Evolutionary conservation across 2,797 vertebrate genomes (phyloP).

Genomic region (Sebastolobus altivelis): DNA sequence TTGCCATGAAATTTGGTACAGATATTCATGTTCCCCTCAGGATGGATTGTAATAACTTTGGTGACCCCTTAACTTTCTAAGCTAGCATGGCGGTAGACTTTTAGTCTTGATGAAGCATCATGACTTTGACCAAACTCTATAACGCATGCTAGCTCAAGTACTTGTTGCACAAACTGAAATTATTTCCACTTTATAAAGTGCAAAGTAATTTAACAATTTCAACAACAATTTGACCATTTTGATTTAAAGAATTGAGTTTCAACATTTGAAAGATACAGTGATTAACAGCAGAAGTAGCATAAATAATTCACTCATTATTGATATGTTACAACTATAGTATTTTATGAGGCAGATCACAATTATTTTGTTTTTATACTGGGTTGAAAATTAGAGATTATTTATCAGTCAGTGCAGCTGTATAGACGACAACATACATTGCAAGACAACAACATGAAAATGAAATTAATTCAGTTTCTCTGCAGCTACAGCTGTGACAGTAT

Average conservation of each 20-base stretch:
- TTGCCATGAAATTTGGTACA: background rate
- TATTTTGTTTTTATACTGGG: slow-evolving; percentile 2
- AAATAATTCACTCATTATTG: background rate
- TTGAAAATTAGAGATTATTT: slow-evolving; percentile 40
- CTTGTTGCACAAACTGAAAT: background rate
- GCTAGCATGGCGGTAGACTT: background rate
- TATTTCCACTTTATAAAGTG: background rate
- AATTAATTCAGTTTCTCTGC: slow-evolving; percentile 44
- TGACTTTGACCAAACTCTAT: background rate
- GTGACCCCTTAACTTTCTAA: background rate
- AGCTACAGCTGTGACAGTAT: slow-evolving; percentile 50
- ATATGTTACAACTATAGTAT: background rate
- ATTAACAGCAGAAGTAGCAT: background rate
- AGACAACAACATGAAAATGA: slow-evolving; percentile 41
- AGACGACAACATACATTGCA: slow-evolving; percentile 26
- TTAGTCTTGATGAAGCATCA: slow-evolving; percentile 6
- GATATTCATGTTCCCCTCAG: background rate
- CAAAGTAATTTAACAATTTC: background rate
- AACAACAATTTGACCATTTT: background rate
- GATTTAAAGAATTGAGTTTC: background rate
- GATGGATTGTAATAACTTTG: background rate
- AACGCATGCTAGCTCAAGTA: background rate
- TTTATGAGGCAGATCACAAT: background rate
- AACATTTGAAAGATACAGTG: background rate
- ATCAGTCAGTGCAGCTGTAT: slow-evolving; percentile 18